These are phyloP conservation scores for Phenganax stokvisi DNA, from an alignment of 92 coral and sea anemone species.

Conservation along the genomic window DNA sequence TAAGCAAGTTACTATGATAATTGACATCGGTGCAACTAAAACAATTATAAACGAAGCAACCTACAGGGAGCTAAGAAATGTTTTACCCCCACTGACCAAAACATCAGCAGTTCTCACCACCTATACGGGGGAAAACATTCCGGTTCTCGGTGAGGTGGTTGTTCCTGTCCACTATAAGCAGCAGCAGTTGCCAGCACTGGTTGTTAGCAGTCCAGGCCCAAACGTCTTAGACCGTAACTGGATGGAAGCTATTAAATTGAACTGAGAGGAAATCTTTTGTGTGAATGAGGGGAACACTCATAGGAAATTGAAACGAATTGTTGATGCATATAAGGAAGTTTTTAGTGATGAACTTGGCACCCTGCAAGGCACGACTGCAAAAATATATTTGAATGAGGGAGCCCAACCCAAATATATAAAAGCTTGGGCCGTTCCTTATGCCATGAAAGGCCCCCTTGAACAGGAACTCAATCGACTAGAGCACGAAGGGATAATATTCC, in stretches of 20 bases:
- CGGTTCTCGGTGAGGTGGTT: constrained; percentile 44
- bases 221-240: constrained; percentile 43
- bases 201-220: constrained; percentile 27
- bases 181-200: constrained; percentile 22
- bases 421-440: too few species aligned
- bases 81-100: constrained; percentile 30
- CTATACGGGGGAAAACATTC: constrained; percentile 35
- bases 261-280: constrained; percentile 28
- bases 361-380: constrained; percentile 33
- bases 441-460: neutral
- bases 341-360: constrained; percentile 35
- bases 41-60: neutral
- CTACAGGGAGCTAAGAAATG: neutral
- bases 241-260: constrained; percentile 34
- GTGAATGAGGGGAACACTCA: neutral
- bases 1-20: neutral
- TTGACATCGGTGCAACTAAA: neutral
- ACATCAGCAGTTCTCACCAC: constrained; percentile 42
- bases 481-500: neutral
- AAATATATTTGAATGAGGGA: constrained; percentile 17
- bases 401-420: constrained; percentile 37
- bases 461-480: neutral
- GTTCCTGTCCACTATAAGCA: constrained; percentile 43
- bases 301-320: neutral
- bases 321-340: neutral